A percentile compares a stretch with the other conserved stretches of the same genome.
Conservation (phyloP, 92 coral and sea anemone genomes). For the Palythoa heliodiscus region DNA sequence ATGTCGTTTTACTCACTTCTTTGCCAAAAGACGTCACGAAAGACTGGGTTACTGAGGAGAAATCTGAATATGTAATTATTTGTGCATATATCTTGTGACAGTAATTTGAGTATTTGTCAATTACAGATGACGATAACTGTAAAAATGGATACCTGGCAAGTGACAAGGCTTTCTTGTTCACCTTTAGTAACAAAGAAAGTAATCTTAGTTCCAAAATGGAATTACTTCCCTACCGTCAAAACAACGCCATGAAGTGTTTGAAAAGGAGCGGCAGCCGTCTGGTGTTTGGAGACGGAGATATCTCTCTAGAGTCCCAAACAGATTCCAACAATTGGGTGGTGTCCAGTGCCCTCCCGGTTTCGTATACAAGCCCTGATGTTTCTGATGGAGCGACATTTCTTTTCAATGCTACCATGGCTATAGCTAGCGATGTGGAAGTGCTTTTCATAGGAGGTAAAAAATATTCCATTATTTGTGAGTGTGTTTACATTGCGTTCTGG, state of each 20-base stretch:
- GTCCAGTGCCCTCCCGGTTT: constrained; percentile 6
- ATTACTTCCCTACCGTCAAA: neutral
- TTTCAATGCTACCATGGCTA: neutral
- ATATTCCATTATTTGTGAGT: too few species aligned
- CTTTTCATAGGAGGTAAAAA: constrained; percentile 21
- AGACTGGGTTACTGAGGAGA: too few species aligned
- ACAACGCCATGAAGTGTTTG: constrained; percentile 26
- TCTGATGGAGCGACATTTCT: constrained; percentile 6
- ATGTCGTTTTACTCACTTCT: too few species aligned
- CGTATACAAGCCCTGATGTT: neutral
- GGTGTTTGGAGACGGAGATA: constrained; percentile 38
- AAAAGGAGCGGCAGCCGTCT: neutral
- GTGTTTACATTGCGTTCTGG: too few species aligned
- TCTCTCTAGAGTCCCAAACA: neutral
- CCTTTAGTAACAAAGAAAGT: constrained; percentile 21
- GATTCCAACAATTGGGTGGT: neutral
- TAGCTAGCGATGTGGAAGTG: constrained; percentile 35
- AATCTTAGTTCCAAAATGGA: neutral
- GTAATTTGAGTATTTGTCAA: neutral
- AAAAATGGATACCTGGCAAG: neutral
- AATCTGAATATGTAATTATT: neutral
- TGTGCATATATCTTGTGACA: neutral
- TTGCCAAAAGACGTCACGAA: too few species aligned
- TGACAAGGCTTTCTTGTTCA: constrained; percentile 35
- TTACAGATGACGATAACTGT: neutral